Evolutionary conservation across 1,140 invertebrate species (phyloP).

Genomic region (Diprion similis): DNA sequence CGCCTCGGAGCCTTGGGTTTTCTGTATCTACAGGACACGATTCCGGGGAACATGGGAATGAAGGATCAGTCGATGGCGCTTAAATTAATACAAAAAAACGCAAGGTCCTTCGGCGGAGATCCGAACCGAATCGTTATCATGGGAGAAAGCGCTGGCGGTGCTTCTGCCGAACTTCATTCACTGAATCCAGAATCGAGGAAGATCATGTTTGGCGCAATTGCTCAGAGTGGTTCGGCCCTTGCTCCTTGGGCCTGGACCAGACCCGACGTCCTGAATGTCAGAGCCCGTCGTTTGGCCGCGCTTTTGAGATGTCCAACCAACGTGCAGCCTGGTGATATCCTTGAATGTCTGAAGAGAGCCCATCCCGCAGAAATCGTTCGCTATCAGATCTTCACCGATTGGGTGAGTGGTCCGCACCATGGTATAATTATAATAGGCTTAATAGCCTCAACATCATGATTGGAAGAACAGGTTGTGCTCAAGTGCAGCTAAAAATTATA

Average conservation of each 20-base stretch:
- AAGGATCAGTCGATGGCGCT: slow-evolving; percentile 63
- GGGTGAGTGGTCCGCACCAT: neutral
- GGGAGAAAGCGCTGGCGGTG: slow-evolving; percentile 52
- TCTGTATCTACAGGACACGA: slow-evolving; percentile 57
- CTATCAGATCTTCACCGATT: slow-evolving; percentile 8
- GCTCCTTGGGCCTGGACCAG: slow-evolving; percentile 10
- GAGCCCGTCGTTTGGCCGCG: neutral
- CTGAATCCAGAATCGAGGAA: slow-evolving; percentile 17
- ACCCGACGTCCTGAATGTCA: neutral
- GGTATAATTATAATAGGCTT: too few species aligned
- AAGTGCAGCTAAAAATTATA: too few species aligned
- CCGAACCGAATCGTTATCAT: slow-evolving; percentile 54
- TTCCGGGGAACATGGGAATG: slow-evolving; percentile 66
- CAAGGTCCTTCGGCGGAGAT: slow-evolving; percentile 65
- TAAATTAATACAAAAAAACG: slow-evolving; percentile 62
- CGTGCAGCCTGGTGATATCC: neutral
- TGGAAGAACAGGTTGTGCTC: too few species aligned
- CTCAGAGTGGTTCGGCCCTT: slow-evolving; percentile 9
- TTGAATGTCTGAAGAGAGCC: slow-evolving; percentile 8
- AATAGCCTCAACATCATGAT: too few species aligned
- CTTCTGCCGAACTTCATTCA: slow-evolving; percentile 32
- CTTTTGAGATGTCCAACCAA: neutral
- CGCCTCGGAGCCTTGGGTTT: slow-evolving; percentile 57
- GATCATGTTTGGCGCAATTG: slow-evolving; percentile 3
- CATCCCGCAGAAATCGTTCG: slow-evolving; percentile 7